Evolutionary conservation across 2,888 invertebrate species (phyloP), one percentile per base, ranked within the genome.

Genomic region (Yponomeuta sedellus): DNA sequence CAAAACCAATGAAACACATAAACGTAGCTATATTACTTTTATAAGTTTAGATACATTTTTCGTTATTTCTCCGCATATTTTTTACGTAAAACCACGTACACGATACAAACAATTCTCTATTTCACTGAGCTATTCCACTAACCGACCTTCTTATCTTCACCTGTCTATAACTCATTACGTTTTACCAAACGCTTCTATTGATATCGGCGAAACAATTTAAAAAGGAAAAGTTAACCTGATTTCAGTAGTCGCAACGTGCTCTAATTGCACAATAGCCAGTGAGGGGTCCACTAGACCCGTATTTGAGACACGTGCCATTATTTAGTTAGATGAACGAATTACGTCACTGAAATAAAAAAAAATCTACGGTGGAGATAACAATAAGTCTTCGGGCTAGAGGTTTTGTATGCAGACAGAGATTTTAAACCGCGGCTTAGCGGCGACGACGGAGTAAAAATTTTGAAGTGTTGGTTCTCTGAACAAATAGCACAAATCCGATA

Each of bases 231-330:
- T 20, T 34, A 62, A 62, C 39, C 40, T 69, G 66, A 65, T 64
- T 69, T 68, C 66, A 66, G 66, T 61, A 70, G 66, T 66, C 64
- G 62, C 66, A 68, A 19, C 64, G 66, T 66, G 70, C 68, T 67
- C 25, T 66, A 71, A 74, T 86, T 83, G 79, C 77, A 80, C 76
- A 88, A 87, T 73, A 80, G 64, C 69, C 80, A 86, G 85, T 87
- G 85, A 80, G 77, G 75, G 73, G 77, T 79, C 84, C 81, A 84
- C 44, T 0, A 52, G 44, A 52, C 44, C 44, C 44, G 81, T 75
- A 78, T 77, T 80, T 75, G 75, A 74, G 77, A 75, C 76, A 73
- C 72, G 74, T 75, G 76, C 78, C 79, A 77, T 85, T 83, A 83
- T 81, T 82, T 77, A 79, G 82, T 73, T 20, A 25, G 59, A 12